Evolutionary conservation across 2,797 vertebrate genomes (phyloP), one percentile per base, ranked within the genome.

Genomic region (Anniella stebbinsi): DNA sequence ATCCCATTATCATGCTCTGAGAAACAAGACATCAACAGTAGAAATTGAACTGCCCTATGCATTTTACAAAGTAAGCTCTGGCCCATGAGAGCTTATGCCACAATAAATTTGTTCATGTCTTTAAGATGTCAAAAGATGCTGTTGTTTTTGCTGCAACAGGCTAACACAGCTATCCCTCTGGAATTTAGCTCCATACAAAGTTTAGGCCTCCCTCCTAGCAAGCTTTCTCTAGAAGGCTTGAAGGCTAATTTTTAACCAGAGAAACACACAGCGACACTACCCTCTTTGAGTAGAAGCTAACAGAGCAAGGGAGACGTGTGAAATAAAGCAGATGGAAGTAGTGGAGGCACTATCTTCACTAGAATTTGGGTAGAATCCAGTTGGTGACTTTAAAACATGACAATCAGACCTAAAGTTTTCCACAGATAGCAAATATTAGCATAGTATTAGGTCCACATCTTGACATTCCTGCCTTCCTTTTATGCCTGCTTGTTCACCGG

Each of bases 401-500:
- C 81, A 92, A 13, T 81, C 80, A 18, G 85, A 88, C 77, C 63
- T 70, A 30, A 86, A 38, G 30, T 15, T 48, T 88, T 92, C 91
- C 90, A 84, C 86, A 85, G 84, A 82, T 45, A 86, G 33, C 90
- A 87, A 95, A 80, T n/a, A 94, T 92, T 94, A 30, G 86, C 86
- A 87, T 87, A 82, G 72, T 41, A 84, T 21, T 87, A 72, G 72
- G 45, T 45, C 80, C 30, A 57, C 80, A 77, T 66, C 72, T 87
- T 69, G 41, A 87, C 30, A 70, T 77, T 82, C 84, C 77, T 77
- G 48, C 7, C 63, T 86, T 67, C 7, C 60, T 78, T 87, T 51
- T 45, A 33, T 82, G 54, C 80, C 86, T 87, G 81, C 84, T 81
- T 92, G 92, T 89, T 92, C 70, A 63, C 88, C 66, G 81, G 75